Evolutionary conservation across 1,140 invertebrate genomes (phyloP), one percentile per base, ranked within the genome.

Genomic region (Calephelis virginiensis): DNA sequence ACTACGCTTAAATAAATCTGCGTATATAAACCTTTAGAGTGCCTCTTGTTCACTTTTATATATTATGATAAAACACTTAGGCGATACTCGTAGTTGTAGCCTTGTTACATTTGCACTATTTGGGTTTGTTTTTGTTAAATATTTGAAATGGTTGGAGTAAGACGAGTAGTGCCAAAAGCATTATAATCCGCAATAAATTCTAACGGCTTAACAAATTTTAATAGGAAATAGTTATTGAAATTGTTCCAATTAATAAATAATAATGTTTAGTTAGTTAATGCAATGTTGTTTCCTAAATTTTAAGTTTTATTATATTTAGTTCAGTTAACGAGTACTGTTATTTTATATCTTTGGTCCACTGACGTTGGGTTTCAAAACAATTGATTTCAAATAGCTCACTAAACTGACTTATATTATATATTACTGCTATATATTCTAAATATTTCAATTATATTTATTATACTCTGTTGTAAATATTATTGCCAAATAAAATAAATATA

Each of bases 41-140:
- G 91, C 91, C 91, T 92, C 86, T 91, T 90, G 82, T 89, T 91
- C 89, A 91, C 87, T 88, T 89, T 92, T 91, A 89, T 92, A 89
- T 89, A 85, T 88, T 85, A 85, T 88, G 82, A 85, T 87, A 88
- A 80, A 80, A 83, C 80, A 82, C 82, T 83, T 82, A 89, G 85
- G 76, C 77, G 72, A 82, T 83, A 85, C 71, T 80, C 61, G 82
- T 90, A 89, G 88, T 63, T 80, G 83, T 89, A 89, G 86, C 72
- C 63, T 77, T 72, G 78, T 80, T 81, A 82, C 82, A 82, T 77
- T 76, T 82, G 82, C 85, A 86, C 84, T 73, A 37, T 50, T 78
- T 79, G 79, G 40, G 76, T 77, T 80, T 50, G 68, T 82, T 81
- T 71, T 61, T 8, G 40, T 66, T 74, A 77, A 74, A 66, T 72